phyloP scores from a whole-genome alignment of 2,797 vertebrate species.

The Phataginus tetradactyla region DNA sequence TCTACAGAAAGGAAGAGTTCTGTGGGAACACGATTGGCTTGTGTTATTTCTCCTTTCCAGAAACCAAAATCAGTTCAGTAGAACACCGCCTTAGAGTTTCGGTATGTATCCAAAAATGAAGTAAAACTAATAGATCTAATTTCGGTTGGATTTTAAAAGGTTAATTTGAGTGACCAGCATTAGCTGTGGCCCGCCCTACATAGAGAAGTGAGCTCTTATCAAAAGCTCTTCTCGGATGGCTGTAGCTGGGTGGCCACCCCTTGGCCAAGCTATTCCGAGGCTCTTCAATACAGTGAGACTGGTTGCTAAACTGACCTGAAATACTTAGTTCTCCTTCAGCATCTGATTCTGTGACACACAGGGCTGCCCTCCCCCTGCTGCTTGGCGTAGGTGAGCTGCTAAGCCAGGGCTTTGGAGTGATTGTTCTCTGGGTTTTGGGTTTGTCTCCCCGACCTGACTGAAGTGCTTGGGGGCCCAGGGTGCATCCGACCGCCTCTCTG shows the following conservation, averaged over 20 bases:
- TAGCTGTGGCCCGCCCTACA: neutral
- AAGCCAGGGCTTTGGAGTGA: rapidly evolving
- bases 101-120: neutral
- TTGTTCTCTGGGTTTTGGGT: too few species aligned
- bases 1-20: neutral
- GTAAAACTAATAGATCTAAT: neutral
- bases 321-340: neutral
- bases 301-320: too few species aligned
- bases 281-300: neutral
- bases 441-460: neutral
- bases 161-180: neutral
- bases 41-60: neutral
- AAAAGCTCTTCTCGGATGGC: neutral
- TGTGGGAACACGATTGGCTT: neutral
- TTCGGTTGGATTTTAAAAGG: neutral
- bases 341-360: rapidly evolving
- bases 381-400: neutral
- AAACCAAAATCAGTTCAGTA: neutral
- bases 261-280: neutral
- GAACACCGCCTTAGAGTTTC: neutral
- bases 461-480: neutral
- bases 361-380: neutral
- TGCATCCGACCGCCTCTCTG: neutral
- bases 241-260: neutral
- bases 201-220: neutral